A percentile compares a stretch with the other conserved stretches of the same genome.
phyloP scores from a whole-genome alignment of 2,888 invertebrate genomes.

The Cyaniris semiargus region DNA sequence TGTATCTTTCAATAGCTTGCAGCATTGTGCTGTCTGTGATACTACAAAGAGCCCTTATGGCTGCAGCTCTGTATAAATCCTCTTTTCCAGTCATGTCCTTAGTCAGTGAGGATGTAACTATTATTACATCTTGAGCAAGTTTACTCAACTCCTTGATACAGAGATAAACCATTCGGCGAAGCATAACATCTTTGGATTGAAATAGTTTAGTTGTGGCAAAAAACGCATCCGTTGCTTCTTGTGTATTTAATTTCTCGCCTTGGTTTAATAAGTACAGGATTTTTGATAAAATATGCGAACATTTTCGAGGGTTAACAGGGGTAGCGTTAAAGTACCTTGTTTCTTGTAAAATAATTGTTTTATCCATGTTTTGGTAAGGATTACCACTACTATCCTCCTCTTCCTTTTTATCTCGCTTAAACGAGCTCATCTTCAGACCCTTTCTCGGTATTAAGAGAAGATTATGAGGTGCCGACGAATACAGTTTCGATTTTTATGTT shows the following conservation, averaged over 20 bases:
- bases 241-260: conserved; percentile 93
- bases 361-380: conserved; percentile 95
- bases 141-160: conserved; percentile 97
- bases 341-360: conserved; percentile 98
- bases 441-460: conserved; percentile 61
- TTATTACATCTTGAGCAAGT: conserved; percentile 99
- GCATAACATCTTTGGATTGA: conserved; percentile 96
- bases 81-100: conserved; percentile 99
- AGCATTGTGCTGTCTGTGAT: conserved; percentile 97
- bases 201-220: conserved; percentile 99
- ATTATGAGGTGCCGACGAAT: conserved; percentile 68
- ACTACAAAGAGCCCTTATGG: conserved; percentile 97
- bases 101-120: conserved; percentile 97
- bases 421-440: conserved; percentile 84
- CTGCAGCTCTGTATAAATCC: conserved; percentile 93
- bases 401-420: conserved; percentile 96
- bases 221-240: conserved; percentile 99
- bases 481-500: conserved; percentile 62
- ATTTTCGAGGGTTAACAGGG: conserved; percentile 98
- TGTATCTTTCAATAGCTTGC: conserved; percentile 98
- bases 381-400: conserved; percentile 96
- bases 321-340: conserved; percentile 98
- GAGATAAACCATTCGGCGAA: conserved; percentile 97
- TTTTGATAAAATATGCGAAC: conserved; percentile 96
- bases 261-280: conserved; percentile 97